Evolutionary conservation across 1,140 invertebrate species (phyloP), one percentile per base, ranked within the genome.

Genomic region (Sycophaga agraensis): DNA sequence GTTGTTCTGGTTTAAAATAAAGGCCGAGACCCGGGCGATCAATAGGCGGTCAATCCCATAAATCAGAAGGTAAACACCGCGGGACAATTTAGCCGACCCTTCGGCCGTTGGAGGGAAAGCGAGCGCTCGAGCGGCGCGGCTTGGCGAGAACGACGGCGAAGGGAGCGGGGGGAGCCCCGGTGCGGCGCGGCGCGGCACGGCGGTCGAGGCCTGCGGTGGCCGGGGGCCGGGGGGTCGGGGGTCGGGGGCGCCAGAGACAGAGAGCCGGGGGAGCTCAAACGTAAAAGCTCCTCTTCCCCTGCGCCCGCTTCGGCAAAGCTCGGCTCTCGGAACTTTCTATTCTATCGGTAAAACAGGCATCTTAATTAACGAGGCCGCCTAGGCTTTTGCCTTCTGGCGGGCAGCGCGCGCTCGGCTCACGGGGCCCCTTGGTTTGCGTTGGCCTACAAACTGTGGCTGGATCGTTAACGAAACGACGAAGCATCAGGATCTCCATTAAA

Each of bases 61-160:
- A 75, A 73, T 75, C 73, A 73, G 67, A 71, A 70, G 69, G 68
- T 65, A 73, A 73, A 74, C 68, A 73, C 66, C 60, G 60, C 66
- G 58, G 68, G 68, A 71, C 66, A 71, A 73, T 71, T 70, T 70
- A 63, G 65, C 45, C 59, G 64, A 65, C 57, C 64, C 68, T 59
- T 68, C 66, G 63, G 35, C 48, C 35, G 48, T 50, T 31, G 12
- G 28, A 50, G 46, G 46, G 46, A 49, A 49, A 49, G 26, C 46
- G 46, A 49, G 26, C 4, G n/a, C 6, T 48, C 55, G 49, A 51
- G 62, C 57, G 61, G 46, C 7, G n/a, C n/a, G n/a, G n/a, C n/a
- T n/a, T n/a, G n/a, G 39, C 7, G 39, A 16, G 39, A 40, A 40
- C 16, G 40, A 43, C 4, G 40, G 40, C 4, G 17, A 43, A 11